phyloP scores from a whole-genome alignment of 2,797 vertebrate species.

The Acestrorhynchus altus region DNA sequence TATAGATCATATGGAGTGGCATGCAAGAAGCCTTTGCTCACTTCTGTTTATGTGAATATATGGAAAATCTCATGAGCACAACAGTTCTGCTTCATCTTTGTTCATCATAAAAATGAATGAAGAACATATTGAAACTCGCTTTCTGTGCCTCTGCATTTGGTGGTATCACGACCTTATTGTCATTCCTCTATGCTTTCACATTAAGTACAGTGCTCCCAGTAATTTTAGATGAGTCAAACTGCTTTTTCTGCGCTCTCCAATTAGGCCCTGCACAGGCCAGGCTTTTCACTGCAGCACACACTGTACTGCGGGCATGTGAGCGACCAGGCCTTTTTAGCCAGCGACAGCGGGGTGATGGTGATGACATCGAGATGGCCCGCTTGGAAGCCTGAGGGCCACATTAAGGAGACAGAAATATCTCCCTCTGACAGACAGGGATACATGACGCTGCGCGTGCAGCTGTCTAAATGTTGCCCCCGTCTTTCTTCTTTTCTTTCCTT shows the following conservation, averaged over 20 bases:
- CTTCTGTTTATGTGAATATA: too few relatives aligned
- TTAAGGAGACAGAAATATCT: constrained; percentile 90
- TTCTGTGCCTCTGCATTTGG: constrained; percentile 26
- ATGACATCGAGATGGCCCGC: constrained; percentile 81
- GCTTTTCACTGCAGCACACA: constrained; percentile 12
- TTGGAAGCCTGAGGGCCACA: constrained; percentile 78
- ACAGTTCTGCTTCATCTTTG: background rate
- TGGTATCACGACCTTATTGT: constrained; percentile 55
- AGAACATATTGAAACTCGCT: background rate
- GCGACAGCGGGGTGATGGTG: constrained; percentile 77
- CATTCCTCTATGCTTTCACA: constrained; percentile 53
- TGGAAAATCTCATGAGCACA: too few relatives aligned
- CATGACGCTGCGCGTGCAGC: constrained; percentile 79
- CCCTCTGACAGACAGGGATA: constrained; percentile 80
- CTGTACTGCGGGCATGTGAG: constrained; percentile 9
- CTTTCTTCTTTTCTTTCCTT: constrained; percentile 58
- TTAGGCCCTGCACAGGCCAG: constrained; percentile 45
- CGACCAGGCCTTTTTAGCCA: constrained; percentile 78
- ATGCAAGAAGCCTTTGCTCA: too few relatives aligned
- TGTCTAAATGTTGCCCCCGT: constrained; percentile 80
- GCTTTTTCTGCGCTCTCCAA: constrained; percentile 51
- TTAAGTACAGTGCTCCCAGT: constrained; percentile 55
- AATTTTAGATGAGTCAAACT: constrained; percentile 60
- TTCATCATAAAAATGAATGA: background rate
- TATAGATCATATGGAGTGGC: too few relatives aligned